Conservation (phyloP, 92 coral and sea anemone genomes). For the Phenganax stokvisi region DNA sequence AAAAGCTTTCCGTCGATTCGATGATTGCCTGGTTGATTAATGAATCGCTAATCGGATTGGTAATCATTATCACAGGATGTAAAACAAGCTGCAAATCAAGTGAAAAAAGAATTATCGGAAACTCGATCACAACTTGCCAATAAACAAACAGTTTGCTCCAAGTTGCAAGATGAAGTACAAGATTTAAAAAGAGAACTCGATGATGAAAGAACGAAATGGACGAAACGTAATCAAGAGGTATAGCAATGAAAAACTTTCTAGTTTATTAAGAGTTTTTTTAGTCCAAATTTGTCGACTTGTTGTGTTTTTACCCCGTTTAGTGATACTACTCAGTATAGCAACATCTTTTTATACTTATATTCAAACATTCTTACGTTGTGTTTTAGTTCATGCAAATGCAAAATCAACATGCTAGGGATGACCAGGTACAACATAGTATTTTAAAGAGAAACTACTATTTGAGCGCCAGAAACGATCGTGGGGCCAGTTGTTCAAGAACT, state of each 20-base stretch:
- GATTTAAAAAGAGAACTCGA: constrained; percentile 55
- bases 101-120: constrained; percentile 63
- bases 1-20: not conserved
- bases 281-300: not conserved
- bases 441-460: no score
- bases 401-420: constrained; percentile 14
- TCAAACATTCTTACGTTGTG: not conserved
- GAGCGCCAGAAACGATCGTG: no score
- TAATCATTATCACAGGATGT: constrained; percentile 56
- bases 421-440: not conserved
- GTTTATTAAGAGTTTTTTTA: not conserved
- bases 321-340: no score
- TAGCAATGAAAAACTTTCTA: not conserved
- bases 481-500: no score
- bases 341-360: not conserved
- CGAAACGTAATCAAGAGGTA: constrained; percentile 73
- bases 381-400: constrained; percentile 12
- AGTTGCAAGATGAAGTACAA: constrained; percentile 68
- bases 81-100: constrained; percentile 49
- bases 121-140: constrained; percentile 67
- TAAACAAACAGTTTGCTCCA: constrained; percentile 75
- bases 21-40: not conserved
- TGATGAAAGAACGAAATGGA: constrained; percentile 55
- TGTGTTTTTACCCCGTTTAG: no score
- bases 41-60: not conserved